A percentile compares a stretch with the other conserved stretches of the same genome.
Evolutionary conservation across 2,113 vertebrate species (phyloP).

Genomic region (Pyrgilauda ruficollis): DNA sequence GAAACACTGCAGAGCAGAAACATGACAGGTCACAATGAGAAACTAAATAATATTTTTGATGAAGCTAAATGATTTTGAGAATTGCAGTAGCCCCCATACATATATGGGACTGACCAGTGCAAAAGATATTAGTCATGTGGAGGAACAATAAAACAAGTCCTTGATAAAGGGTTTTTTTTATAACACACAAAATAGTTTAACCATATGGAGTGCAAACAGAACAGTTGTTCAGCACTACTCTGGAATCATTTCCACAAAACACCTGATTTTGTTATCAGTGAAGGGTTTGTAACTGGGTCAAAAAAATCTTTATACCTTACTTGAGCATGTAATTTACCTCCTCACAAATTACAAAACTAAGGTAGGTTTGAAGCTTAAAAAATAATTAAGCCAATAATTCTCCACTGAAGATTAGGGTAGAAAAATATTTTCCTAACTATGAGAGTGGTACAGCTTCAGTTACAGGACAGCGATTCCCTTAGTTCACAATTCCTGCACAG

Average conservation of each 20-base stretch:
- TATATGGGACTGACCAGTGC: background rate
- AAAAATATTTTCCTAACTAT: background rate
- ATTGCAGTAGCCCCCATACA: background rate
- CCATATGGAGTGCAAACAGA: background rate
- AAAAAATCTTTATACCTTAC: background rate
- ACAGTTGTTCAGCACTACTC: background rate
- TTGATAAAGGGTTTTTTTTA: background rate
- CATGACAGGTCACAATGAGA: rapidly evolving
- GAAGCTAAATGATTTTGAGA: background rate
- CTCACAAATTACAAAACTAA: background rate
- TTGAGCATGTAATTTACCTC: background rate
- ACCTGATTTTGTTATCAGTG: background rate
- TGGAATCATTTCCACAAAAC: background rate
- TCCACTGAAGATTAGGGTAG: background rate
- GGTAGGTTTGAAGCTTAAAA: background rate
- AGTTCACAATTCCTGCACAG: background rate
- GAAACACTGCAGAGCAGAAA: background rate
- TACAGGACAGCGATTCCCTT: background rate
- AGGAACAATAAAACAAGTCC: background rate
- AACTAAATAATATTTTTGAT: background rate
- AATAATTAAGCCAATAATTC: background rate
- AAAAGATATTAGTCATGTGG: background rate
- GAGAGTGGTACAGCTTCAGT: background rate
- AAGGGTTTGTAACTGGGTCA: background rate
- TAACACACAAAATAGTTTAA: background rate